These are phyloP conservation scores for Danaus plexippus DNA, from an alignment of 1,140 invertebrate species.

Conservation along the genomic window DNA sequence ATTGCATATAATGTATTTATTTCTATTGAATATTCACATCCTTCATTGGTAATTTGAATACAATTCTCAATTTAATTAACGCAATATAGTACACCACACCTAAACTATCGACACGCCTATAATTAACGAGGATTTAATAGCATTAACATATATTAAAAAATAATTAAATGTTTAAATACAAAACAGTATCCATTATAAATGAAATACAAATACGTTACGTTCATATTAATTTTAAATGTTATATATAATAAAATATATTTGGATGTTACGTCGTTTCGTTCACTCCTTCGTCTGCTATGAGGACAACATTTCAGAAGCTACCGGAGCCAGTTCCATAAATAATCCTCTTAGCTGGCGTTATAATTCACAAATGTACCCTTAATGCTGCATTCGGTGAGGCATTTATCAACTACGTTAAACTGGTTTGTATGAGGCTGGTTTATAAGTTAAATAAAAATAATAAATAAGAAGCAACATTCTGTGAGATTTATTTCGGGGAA, in stretches of 20 bases:
- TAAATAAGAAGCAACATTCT: conserved; percentile 63
- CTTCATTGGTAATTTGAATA: conserved; percentile 17
- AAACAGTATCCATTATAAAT: too few species aligned
- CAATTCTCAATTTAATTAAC: conserved; percentile 18
- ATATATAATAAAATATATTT: too few species aligned
- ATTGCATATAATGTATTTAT: too few species aligned
- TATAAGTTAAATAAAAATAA: conserved; percentile 68
- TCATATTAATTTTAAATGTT: too few species aligned
- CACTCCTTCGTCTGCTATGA: conserved; percentile 16
- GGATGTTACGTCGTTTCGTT: too few species aligned
- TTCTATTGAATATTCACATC: too few species aligned
- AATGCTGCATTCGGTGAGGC: conserved; percentile 49
- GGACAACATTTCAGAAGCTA: conserved; percentile 30
- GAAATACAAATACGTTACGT: too few species aligned
- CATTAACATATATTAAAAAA: too few species aligned
- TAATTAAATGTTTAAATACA: too few species aligned
- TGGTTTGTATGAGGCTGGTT: conserved; percentile 53
- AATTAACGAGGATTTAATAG: conserved; percentile 6
- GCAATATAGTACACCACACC: conserved; percentile 13
- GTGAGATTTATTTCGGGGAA: conserved; percentile 69
- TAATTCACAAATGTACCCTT: conserved; percentile 58
- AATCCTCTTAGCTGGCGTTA: conserved; percentile 53
- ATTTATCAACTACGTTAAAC: conserved; percentile 64
- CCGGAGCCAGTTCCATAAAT: conserved; percentile 50
- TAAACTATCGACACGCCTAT: conserved; percentile 12